Percentiles rank a stretch among this genome's conserved stretches.
phyloP scores from a whole-genome alignment of 92 coral and sea anemone genomes.

The Palythoa caribaeorum region DNA sequence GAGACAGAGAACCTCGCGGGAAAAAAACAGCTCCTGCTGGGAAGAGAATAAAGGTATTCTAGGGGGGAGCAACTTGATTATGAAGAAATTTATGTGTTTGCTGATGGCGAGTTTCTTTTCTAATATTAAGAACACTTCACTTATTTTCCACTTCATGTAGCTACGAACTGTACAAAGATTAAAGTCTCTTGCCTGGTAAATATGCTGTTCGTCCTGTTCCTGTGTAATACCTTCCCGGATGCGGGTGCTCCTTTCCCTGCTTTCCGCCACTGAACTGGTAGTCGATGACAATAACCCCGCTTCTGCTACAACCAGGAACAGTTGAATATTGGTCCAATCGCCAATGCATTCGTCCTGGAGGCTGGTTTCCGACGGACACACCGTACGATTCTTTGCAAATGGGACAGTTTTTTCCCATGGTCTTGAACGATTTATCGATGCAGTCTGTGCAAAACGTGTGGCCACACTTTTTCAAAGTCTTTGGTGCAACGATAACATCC shows the following conservation, averaged over 20 bases:
- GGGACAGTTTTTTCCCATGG: constrained; percentile 58
- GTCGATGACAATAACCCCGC: constrained; percentile 51
- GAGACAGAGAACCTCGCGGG: too few species aligned
- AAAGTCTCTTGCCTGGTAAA: constrained; percentile 47
- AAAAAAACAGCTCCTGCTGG: too few species aligned
- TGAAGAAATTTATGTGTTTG: too few species aligned
- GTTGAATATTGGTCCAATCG: background rate
- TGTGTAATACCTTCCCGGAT: constrained; percentile 28
- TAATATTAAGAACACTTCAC: too few species aligned
- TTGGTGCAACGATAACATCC: constrained; percentile 52
- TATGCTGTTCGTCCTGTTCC: constrained; percentile 48
- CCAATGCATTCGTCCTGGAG: constrained; percentile 65
- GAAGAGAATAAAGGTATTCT: too few species aligned
- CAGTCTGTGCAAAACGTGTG: constrained; percentile 76
- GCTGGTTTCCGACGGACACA: constrained; percentile 74
- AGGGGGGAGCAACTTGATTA: too few species aligned
- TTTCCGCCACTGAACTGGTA: constrained; percentile 45
- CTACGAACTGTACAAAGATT: too few species aligned
- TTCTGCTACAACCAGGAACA: constrained; percentile 63
- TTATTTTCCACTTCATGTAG: too few species aligned
- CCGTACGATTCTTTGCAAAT: constrained; percentile 70
- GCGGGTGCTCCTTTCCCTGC: constrained; percentile 50
- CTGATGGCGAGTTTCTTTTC: too few species aligned
- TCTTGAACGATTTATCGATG: constrained; percentile 60
- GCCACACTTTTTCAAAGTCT: constrained; percentile 58